Conservation (phyloP, 1,140 invertebrate species). For the Drosophila repletoides region DNA sequence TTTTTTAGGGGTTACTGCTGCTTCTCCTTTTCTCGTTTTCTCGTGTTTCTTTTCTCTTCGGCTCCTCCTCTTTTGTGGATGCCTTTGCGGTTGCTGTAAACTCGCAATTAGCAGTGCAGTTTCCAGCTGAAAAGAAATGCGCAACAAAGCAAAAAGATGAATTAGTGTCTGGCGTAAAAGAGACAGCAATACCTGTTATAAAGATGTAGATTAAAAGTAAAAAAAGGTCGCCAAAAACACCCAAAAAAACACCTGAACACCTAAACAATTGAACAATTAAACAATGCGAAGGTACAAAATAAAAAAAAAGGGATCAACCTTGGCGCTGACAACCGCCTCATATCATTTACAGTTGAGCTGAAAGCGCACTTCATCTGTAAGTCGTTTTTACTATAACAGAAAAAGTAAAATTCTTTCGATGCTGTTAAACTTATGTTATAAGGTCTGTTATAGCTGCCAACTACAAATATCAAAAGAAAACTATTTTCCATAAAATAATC, state of each 20-base stretch:
- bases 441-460: too few species aligned
- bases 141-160: constrained; percentile 43
- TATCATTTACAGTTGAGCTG: constrained; percentile 4
- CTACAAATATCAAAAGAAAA: too few species aligned
- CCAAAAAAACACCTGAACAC: not conserved
- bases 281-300: not conserved
- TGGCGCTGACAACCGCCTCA: not conserved
- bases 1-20: constrained; percentile 4
- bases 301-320: not conserved
- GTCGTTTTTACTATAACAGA: too few species aligned
- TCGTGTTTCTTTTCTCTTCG: not conserved
- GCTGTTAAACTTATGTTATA: too few species aligned
- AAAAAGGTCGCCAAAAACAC: constrained; percentile 6
- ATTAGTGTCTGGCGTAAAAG: constrained; percentile 18
- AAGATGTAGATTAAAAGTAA: constrained; percentile 2
- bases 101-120: constrained; percentile 57
- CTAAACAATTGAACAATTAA: constrained; percentile 10
- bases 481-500: too few species aligned
- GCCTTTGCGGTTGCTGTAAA: constrained; percentile 8
- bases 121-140: constrained; percentile 59
- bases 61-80: not conserved
- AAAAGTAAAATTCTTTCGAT: too few species aligned
- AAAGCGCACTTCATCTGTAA: not conserved
- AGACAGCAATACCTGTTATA: not conserved
- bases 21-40: not conserved